Conservation (phyloP, 1,140 invertebrate species). For the Nephila pilipes region DNA sequence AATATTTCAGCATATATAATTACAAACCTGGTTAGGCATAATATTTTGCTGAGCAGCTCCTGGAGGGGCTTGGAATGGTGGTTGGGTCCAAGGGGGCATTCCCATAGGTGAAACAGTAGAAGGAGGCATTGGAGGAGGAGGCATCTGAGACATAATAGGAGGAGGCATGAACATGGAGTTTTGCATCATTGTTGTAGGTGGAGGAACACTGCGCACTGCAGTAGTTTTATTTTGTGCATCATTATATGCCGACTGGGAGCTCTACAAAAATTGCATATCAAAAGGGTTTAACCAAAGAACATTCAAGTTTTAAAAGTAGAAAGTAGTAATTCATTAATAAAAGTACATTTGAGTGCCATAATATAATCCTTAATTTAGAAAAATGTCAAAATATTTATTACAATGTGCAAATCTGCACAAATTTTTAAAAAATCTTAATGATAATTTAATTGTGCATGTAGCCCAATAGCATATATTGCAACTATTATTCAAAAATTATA, state of each 20-base stretch:
- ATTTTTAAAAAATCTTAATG: no score
- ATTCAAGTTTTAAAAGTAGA: no score
- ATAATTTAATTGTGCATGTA: no score
- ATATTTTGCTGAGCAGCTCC: conserved; percentile 4
- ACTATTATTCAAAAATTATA: no score
- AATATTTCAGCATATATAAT: no score
- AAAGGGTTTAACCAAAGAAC: no score
- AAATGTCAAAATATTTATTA: no score
- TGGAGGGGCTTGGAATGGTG: conserved; percentile 48
- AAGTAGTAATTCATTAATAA: no score
- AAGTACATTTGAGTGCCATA: no score
- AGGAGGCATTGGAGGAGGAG: conserved; percentile 68
- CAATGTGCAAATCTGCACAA: no score
- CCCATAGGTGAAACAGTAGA: background rate
- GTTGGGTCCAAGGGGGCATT: conserved; percentile 55
- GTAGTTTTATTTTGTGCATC: conserved; percentile 52
- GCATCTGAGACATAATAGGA: conserved; percentile 67
- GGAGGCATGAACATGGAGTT: conserved; percentile 58
- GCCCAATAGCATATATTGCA: no score
- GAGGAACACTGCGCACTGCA: conserved; percentile 8
- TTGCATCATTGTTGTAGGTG: conserved; percentile 50
- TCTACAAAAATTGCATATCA: background rate
- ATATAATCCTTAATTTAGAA: no score
- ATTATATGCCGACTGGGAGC: conserved; percentile 42
- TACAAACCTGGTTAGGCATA: background rate